Evolutionary conservation across 2,113 vertebrate genomes (phyloP).

Genomic region (Xenopus borealis): DNA sequence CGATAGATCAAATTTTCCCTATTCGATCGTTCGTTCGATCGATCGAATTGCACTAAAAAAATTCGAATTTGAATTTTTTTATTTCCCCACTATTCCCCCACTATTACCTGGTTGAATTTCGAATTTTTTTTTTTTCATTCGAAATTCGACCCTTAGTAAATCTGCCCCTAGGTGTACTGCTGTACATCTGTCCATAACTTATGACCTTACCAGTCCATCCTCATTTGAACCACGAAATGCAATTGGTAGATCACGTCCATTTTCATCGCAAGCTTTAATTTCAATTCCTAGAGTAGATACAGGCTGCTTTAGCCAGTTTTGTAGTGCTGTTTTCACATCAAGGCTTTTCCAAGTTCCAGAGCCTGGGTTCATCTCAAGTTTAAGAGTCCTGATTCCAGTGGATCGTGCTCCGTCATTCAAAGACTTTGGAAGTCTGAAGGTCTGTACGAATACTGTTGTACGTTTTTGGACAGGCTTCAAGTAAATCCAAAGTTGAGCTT

Average conservation of each 20-base stretch:
- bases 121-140: no score
- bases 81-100: no score
- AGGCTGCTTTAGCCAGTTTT: constrained; percentile 95
- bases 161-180: no score
- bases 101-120: no score
- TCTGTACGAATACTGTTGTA: constrained; percentile 93
- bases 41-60: no score
- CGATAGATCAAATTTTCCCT: no score
- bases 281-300: constrained; percentile 98
- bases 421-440: constrained; percentile 88
- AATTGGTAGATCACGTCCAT: constrained; percentile 85
- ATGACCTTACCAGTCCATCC: constrained; percentile 90
- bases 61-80: no score
- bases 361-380: constrained; percentile 90
- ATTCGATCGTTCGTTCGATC: no score
- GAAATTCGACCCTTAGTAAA: no score
- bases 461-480: constrained; percentile 79
- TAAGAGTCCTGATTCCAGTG: constrained; percentile 90
- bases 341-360: constrained; percentile 93
- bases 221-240: constrained; percentile 83
- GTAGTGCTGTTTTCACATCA: constrained; percentile 92
- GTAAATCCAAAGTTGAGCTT: constrained; percentile 95
- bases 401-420: constrained; percentile 82
- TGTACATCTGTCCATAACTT: background rate
- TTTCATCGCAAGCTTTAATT: constrained; percentile 91